These are phyloP conservation scores for Argyresthia albistria DNA, from an alignment of 2,888 invertebrate genomes.

Conservation along the genomic window DNA sequence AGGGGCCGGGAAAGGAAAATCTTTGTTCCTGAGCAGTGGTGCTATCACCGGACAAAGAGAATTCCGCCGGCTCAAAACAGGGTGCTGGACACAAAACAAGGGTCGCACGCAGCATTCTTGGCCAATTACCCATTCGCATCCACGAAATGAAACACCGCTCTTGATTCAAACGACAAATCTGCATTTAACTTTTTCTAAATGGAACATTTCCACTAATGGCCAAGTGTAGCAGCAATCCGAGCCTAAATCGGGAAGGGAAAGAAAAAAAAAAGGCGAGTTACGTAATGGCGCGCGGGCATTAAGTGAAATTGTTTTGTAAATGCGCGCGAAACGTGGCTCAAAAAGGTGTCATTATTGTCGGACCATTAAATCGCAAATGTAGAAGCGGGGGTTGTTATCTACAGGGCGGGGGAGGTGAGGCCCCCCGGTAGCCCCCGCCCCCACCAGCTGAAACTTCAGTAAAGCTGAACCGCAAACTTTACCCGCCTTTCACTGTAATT, in stretches of 20 bases:
- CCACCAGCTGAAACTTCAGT: neutral
- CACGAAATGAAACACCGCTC: too few species aligned
- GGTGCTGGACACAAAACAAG: too few species aligned
- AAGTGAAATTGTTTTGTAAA: conserved; percentile 25
- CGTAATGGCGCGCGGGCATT: conserved; percentile 18
- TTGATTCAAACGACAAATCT: too few species aligned
- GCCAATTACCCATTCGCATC: too few species aligned
- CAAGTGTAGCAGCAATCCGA: too few species aligned
- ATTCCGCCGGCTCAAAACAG: too few species aligned
- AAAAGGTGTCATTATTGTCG: conserved; percentile 8
- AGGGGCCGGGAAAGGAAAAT: too few species aligned
- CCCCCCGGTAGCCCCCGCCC: neutral
- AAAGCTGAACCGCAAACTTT: neutral
- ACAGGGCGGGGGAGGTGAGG: neutral
- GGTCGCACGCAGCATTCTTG: too few species aligned
- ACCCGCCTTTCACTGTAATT: neutral
- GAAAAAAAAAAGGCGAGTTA: conserved; percentile 9
- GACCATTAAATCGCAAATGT: conserved; percentile 11
- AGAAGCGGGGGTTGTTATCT: neutral
- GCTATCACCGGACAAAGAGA: too few species aligned
- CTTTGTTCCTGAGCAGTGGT: too few species aligned
- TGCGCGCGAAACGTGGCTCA: conserved; percentile 11
- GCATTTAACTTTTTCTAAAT: too few species aligned
- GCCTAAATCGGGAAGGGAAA: neutral
- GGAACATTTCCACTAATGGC: too few species aligned